Conservation (phyloP, 2,888 invertebrate genomes). For the Cremastinae sp. region DNA sequence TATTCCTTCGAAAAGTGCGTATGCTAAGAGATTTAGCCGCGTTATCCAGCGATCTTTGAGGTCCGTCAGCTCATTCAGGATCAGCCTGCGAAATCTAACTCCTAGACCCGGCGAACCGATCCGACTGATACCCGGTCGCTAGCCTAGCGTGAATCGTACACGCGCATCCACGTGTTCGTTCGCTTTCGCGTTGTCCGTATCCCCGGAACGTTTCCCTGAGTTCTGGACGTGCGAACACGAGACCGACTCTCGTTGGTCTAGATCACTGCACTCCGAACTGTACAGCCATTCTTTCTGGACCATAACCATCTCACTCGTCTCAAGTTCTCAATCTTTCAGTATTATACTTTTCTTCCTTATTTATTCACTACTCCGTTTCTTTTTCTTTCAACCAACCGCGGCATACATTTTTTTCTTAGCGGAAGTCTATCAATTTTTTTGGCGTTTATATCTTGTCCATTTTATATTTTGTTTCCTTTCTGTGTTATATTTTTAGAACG, state of each 20-base stretch:
- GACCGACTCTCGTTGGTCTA: constrained; percentile 47
- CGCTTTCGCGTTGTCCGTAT: not conserved
- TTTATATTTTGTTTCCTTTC: too few relatives aligned
- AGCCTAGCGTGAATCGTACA: not conserved
- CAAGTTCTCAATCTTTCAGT: constrained; percentile 67
- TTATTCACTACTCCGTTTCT: not conserved
- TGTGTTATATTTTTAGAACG: too few relatives aligned
- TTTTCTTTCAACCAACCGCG: not conserved
- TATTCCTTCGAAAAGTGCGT: too few relatives aligned
- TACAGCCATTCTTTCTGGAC: constrained; percentile 73
- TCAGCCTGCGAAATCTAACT: constrained; percentile 75
- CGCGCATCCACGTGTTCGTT: constrained; percentile 2
- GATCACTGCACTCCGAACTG: constrained; percentile 7
- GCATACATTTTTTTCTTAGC: too few relatives aligned
- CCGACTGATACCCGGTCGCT: constrained; percentile 28
- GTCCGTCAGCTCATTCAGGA: constrained; percentile 61
- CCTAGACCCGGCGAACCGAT: constrained; percentile 67
- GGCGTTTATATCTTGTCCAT: too few relatives aligned
- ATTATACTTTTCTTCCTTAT: constrained; percentile 10
- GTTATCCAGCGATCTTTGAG: constrained; percentile 66
- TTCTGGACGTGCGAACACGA: constrained; percentile 41
- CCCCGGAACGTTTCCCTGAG: constrained; percentile 59
- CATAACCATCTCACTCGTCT: constrained; percentile 77
- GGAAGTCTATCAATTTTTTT: too few relatives aligned
- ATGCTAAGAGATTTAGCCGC: too few relatives aligned